Conservation (phyloP, 2,888 invertebrate species). For the Asteroscopus sphinx region DNA sequence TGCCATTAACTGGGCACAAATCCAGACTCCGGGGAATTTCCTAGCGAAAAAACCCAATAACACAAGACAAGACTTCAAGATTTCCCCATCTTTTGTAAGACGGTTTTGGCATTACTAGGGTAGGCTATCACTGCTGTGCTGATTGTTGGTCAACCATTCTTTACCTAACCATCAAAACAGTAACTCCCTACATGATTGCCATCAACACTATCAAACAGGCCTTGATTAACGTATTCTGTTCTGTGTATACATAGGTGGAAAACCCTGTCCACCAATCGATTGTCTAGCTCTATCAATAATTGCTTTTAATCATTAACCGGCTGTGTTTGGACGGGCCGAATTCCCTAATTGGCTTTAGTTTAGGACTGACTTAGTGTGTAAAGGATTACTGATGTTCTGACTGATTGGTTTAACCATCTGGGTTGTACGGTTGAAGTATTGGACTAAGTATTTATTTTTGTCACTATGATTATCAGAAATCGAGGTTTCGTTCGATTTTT, state of each 20-base stretch:
- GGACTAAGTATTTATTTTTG: constrained; percentile 1
- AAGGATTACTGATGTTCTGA: constrained; percentile 53
- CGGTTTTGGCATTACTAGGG: no score
- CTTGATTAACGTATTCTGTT: constrained; percentile 44
- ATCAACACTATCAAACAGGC: constrained; percentile 22
- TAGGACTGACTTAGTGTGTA: constrained; percentile 52
- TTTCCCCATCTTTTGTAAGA: no score
- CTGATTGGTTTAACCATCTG: constrained; percentile 45
- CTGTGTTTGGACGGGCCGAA: constrained; percentile 62
- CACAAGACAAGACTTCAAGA: no score
- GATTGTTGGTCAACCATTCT: no score
- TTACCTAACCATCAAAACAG: no score
- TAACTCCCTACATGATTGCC: no score
- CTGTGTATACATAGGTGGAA: constrained; percentile 25
- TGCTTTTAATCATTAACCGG: constrained; percentile 70
- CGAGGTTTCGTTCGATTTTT: no score
- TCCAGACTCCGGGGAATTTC: no score
- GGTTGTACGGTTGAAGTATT: constrained; percentile 14
- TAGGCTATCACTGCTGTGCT: no score
- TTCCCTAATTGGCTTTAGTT: constrained; percentile 61
- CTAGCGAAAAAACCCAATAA: no score
- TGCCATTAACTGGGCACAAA: no score
- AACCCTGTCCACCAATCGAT: constrained; percentile 27
- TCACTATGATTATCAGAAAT: constrained; percentile 2
- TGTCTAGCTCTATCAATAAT: constrained; percentile 67